These are phyloP conservation scores for Melikaiella ostensackeni DNA, from an alignment of 2,888 invertebrate genomes.

Conservation along the genomic window DNA sequence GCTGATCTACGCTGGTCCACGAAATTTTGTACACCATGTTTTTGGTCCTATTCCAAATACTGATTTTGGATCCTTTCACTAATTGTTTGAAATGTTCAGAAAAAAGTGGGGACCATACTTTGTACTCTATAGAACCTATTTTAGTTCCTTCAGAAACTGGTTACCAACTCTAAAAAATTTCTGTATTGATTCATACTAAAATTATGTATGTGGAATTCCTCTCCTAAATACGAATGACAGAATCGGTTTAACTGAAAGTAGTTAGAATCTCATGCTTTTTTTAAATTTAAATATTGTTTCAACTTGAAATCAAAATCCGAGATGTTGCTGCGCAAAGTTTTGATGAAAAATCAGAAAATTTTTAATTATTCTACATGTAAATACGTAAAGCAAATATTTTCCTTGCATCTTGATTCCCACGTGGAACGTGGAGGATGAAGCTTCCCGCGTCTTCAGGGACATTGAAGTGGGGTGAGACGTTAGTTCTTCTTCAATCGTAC, in stretches of 20 bases:
- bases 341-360: constrained; percentile 14
- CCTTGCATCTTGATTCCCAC: constrained; percentile 13
- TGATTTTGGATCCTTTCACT: too few relatives aligned
- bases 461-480: constrained; percentile 22
- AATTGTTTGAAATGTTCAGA: too few relatives aligned
- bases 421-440: neutral
- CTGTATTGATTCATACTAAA: too few relatives aligned
- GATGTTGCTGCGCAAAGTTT: neutral
- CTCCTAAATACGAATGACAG: neutral
- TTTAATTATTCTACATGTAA: constrained; percentile 1
- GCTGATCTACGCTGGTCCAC: too few relatives aligned
- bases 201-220: neutral
- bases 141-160: too few relatives aligned
- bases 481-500: neutral
- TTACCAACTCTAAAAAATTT: too few relatives aligned
- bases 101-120: too few relatives aligned
- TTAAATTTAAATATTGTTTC: too few relatives aligned
- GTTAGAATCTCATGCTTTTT: too few relatives aligned
- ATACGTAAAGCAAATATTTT: constrained; percentile 19
- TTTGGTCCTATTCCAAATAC: too few relatives aligned
- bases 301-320: neutral
- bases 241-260: neutral
- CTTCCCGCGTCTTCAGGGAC: constrained; percentile 29
- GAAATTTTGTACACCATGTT: too few relatives aligned
- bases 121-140: too few relatives aligned